phyloP scores from a whole-genome alignment of 64 coral and sea anemone species.

The Acropora yongei region DNA sequence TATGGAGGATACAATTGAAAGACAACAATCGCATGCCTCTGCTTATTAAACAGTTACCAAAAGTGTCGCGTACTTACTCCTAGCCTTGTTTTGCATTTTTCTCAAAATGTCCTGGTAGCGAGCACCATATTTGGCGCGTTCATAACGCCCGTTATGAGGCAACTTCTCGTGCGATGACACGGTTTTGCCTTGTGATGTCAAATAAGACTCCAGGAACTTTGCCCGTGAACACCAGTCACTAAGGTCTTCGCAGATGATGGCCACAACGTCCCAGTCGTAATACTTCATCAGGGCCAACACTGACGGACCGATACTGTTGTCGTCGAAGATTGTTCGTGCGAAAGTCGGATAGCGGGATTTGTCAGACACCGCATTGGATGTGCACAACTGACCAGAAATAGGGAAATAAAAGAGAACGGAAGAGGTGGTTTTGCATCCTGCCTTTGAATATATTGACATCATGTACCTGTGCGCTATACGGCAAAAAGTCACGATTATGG shows the following conservation, averaged over 20 bases:
- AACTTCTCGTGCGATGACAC: slow-evolving; percentile 62
- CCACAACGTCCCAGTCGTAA: slow-evolving; percentile 81
- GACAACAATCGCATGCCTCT: no score
- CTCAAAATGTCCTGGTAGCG: slow-evolving; percentile 44
- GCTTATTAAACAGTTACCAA: background rate
- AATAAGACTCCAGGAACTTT: slow-evolving; percentile 44
- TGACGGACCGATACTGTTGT: slow-evolving; percentile 65
- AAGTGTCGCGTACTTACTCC: slow-evolving; percentile 53
- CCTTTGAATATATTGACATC: no score
- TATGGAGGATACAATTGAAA: no score
- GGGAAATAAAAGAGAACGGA: no score
- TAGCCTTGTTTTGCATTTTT: slow-evolving; percentile 64
- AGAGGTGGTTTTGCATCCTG: no score
- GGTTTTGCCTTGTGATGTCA: slow-evolving; percentile 63
- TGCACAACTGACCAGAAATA: slow-evolving; percentile 70
- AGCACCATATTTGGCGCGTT: background rate
- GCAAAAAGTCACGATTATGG: no score
- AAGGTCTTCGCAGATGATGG: slow-evolving; percentile 69
- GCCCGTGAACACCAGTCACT: slow-evolving; percentile 51
- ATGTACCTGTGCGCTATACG: no score
- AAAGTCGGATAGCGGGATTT: slow-evolving; percentile 93
- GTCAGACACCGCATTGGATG: slow-evolving; percentile 69
- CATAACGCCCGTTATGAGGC: slow-evolving; percentile 21
- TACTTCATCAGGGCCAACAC: slow-evolving; percentile 73
- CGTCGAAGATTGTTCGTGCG: slow-evolving; percentile 86